Evolutionary conservation across 2,113 vertebrate genomes (phyloP), one percentile per base, ranked within the genome.

Genomic region (Geococcyx californianus): DNA sequence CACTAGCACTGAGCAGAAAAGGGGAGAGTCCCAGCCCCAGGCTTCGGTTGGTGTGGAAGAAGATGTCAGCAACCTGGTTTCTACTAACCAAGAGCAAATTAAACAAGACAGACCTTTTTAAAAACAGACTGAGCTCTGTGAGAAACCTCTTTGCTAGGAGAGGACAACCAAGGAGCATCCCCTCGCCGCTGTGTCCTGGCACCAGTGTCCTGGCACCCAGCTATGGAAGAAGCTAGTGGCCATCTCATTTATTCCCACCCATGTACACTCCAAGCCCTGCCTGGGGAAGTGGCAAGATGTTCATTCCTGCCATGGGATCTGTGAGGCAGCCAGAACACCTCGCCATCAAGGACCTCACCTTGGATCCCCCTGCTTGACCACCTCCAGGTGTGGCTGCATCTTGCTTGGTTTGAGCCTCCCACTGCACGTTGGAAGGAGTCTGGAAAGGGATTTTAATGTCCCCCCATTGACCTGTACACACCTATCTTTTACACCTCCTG

Each of bases 41-140:
- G 23, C 60, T 47, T 40, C 0, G 0, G 11, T 4, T 62, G 26
- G 20, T 36, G 24, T 6, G 3, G 80, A 89, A 92, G 84, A 2
- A 84, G 81, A 76, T 58, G 63, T n/a, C 83, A 92, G 42, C 5
- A 6, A 31, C 59, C 58, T 63, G 54, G 10, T 33, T 88, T 80
- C 68, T 64, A 26, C 83, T 81, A 76, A 68, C 34, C 45, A 59
- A 83, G 36, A 70, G 58, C 75, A 72, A 88, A 80, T 63, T 52
- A 91, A 88, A 83, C 69, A 91, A 60, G 51, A 89, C 59, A 63
- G 73, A 69, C 20, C 54, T 70, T 33, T 77, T 68, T 90, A 59
- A 49, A 94, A 94, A 84, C 86, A 87, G 68, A 60, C 5, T 0
- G 0, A 55, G 56, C 40, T 59, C 54, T 63, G 31, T 34, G 56